phyloP scores from a whole-genome alignment of 1,140 invertebrate genomes.

The Luehdorfia chinensis region DNA sequence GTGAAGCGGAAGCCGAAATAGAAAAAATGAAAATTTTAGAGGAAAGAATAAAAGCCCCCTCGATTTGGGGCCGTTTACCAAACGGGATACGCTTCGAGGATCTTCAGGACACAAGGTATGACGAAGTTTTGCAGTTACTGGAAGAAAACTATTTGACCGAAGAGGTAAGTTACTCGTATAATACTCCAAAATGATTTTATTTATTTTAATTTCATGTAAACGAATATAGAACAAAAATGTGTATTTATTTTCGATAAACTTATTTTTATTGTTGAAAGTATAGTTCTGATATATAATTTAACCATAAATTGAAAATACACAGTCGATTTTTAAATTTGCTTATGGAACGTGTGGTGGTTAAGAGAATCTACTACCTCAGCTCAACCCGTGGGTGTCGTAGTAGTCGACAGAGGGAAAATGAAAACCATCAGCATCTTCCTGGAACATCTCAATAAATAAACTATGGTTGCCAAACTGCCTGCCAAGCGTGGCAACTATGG shows the following conservation, averaged over 20 bases:
- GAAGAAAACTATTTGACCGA: conserved; percentile 73
- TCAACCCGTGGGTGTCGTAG: too few relatives aligned
- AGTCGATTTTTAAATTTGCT: too few relatives aligned
- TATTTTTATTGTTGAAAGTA: neutral
- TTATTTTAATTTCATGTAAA: neutral
- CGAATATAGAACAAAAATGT: neutral
- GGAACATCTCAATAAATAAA: too few relatives aligned
- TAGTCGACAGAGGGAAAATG: too few relatives aligned
- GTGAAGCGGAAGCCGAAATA: conserved; percentile 45
- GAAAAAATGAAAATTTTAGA: conserved; percentile 63
- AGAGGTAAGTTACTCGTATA: conserved; percentile 40
- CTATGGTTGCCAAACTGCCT: too few relatives aligned
- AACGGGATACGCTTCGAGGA: conserved; percentile 78
- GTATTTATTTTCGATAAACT: too few relatives aligned
- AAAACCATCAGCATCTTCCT: too few relatives aligned
- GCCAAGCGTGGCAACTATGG: too few relatives aligned
- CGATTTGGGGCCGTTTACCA: conserved; percentile 77
- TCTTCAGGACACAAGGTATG: conserved; percentile 76
- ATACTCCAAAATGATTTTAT: neutral
- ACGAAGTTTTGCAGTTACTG: conserved; percentile 77
- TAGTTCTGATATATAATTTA: neutral
- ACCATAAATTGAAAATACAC: too few relatives aligned
- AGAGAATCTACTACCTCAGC: too few relatives aligned
- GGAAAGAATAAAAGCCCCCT: conserved; percentile 77
- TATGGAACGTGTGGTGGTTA: neutral